Evolutionary conservation across 1,140 invertebrate species (phyloP).

Genomic region (Pectinophora gossypiella): DNA sequence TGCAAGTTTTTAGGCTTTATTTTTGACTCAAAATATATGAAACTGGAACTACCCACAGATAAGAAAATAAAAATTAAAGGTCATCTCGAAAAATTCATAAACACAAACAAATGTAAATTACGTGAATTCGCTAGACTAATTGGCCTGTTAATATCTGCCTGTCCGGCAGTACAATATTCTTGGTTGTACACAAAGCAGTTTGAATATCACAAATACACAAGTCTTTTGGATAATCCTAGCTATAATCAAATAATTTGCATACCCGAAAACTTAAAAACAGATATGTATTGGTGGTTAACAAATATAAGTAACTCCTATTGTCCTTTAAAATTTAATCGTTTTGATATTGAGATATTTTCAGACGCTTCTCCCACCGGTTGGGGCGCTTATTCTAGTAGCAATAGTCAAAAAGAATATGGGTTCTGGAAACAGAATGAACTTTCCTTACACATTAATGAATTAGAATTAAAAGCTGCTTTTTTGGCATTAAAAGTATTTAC

Average conservation of each 20-base stretch:
- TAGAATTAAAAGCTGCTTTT: conserved; percentile 8
- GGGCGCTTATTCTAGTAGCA: background rate
- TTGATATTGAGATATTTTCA: background rate
- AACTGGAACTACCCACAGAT: background rate
- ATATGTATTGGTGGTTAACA: conserved; percentile 2
- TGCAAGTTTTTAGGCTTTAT: conserved; percentile 7
- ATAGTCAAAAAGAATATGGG: background rate
- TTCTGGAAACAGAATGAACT: conserved; percentile 4
- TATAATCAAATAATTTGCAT: conserved; percentile 9
- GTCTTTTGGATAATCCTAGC: conserved; percentile 7
- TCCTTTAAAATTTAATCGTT: background rate
- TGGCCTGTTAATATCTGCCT: background rate
- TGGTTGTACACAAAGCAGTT: conserved; percentile 13
- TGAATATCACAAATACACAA: conserved; percentile 9
- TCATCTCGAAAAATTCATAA: background rate
- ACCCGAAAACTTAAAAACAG: background rate
- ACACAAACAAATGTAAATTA: background rate
- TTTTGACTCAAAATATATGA: background rate
- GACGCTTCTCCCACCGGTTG: background rate
- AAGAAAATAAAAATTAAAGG: conserved; percentile 7
- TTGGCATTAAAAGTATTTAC: conserved; percentile 10
- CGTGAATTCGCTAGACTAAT: background rate
- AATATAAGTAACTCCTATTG: background rate
- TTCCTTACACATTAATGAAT: conserved; percentile 5
- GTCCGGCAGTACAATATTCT: conserved; percentile 7